These are phyloP conservation scores for Cyprinella venusta DNA, from an alignment of 2,797 vertebrate species.

Conservation along the genomic window DNA sequence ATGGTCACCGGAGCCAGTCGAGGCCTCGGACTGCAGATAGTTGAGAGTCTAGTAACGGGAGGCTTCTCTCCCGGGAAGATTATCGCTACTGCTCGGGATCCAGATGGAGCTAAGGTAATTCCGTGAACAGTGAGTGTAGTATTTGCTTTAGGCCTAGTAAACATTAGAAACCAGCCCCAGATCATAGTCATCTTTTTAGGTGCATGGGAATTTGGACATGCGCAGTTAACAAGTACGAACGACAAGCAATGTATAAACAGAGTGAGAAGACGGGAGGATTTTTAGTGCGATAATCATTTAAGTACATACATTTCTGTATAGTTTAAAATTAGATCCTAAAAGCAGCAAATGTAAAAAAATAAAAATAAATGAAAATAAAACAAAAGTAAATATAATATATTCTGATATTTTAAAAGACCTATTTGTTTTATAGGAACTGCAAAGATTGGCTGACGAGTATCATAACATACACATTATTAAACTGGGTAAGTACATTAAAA, in stretches of 20 bases:
- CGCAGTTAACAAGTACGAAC: neutral
- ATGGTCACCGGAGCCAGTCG: constrained; percentile 79
- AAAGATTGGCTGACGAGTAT: constrained; percentile 70
- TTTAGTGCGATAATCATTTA: too few relatives aligned
- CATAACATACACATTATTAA: constrained; percentile 68
- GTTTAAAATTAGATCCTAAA: neutral
- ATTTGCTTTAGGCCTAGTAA: neutral
- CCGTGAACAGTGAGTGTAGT: neutral
- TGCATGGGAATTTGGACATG: neutral
- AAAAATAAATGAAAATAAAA: too few relatives aligned
- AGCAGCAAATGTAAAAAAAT: neutral
- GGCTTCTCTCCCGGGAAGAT: constrained; percentile 69
- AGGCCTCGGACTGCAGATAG: constrained; percentile 75
- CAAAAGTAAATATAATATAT: too few relatives aligned
- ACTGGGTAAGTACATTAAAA: constrained; percentile 65
- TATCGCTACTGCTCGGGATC: constrained; percentile 71
- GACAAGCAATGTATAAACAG: neutral
- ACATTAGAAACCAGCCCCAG: neutral
- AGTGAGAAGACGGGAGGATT: neutral
- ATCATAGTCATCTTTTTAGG: neutral
- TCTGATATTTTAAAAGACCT: neutral
- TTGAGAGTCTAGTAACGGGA: constrained; percentile 70
- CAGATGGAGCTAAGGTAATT: constrained; percentile 72
- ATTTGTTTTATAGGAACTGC: constrained; percentile 65
- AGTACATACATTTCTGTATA: neutral